phyloP scores from a whole-genome alignment of 2,888 invertebrate genomes.

The Pinctada fucata region DNA sequence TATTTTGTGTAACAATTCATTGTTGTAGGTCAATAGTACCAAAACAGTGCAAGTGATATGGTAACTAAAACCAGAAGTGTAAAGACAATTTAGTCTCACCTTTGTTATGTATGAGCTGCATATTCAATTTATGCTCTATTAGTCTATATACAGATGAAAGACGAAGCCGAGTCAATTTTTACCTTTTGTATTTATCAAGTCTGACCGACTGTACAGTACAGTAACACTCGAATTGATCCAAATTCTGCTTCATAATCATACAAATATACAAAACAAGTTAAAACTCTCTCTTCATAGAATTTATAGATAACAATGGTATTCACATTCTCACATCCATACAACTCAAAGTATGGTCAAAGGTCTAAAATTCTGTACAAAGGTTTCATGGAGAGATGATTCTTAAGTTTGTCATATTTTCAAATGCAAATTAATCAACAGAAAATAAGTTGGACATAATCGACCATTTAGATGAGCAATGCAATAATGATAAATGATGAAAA shows the following conservation, averaged over 20 bases:
- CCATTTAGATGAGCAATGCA: not conserved
- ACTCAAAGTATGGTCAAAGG: not conserved
- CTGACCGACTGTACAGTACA: conserved; percentile 1
- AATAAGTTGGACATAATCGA: not conserved
- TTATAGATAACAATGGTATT: conserved; percentile 4
- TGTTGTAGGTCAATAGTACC: too few relatives aligned
- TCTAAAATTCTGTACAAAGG: conserved; percentile 2
- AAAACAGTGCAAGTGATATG: too few relatives aligned
- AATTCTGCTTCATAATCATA: not conserved
- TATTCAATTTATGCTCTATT: too few relatives aligned
- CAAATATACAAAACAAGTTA: conserved; percentile 3
- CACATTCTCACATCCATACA: not conserved
- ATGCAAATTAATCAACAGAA: too few relatives aligned
- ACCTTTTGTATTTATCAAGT: not conserved
- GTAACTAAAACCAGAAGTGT: too few relatives aligned
- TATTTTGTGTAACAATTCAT: too few relatives aligned
- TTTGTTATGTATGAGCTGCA: too few relatives aligned
- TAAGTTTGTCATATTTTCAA: too few relatives aligned
- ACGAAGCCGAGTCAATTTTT: not conserved
- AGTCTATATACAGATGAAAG: too few relatives aligned
- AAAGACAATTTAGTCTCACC: too few relatives aligned
- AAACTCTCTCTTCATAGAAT: not conserved
- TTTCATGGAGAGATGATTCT: too few relatives aligned
- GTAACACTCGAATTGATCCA: not conserved
- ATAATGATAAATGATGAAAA: not conserved